Evolutionary conservation across 2,888 invertebrate species (phyloP).

Genomic region (Ophion costatus): DNA sequence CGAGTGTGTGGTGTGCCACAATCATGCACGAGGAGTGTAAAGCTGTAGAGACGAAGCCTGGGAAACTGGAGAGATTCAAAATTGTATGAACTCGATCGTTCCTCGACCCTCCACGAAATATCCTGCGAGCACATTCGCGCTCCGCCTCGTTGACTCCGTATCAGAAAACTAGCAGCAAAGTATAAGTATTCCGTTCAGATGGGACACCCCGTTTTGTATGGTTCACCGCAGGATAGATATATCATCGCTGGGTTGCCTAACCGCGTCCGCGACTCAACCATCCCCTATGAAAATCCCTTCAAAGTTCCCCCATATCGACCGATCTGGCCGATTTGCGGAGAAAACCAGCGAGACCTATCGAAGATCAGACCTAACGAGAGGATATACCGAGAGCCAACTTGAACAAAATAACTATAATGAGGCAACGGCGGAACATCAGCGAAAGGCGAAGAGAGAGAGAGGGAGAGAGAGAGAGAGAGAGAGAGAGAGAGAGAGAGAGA

Average conservation of each 20-base stretch:
- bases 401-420: conserved; percentile 35
- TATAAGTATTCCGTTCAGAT: conserved; percentile 44
- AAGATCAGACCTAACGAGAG: conserved; percentile 63
- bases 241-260: conserved; percentile 24
- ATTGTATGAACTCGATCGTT: conserved; percentile 58
- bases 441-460: background rate
- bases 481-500: no score
- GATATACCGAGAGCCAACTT: conserved; percentile 40
- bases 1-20: background rate
- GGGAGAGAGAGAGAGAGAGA: no score
- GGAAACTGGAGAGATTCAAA: conserved; percentile 34
- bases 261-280: background rate
- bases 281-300: background rate
- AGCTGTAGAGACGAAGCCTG: background rate
- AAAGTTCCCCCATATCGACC: background rate
- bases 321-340: conserved; percentile 61
- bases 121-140: conserved; percentile 71
- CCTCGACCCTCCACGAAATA: conserved; percentile 64
- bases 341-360: conserved; percentile 60
- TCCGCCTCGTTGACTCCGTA: conserved; percentile 67
- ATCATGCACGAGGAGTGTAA: background rate
- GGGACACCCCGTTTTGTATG: conserved; percentile 31
- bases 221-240: conserved; percentile 23
- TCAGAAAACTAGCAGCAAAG: conserved; percentile 35
- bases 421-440: background rate